These are phyloP conservation scores for Eudemis profundana DNA, from an alignment of 2,888 invertebrate species.

Conservation along the genomic window DNA sequence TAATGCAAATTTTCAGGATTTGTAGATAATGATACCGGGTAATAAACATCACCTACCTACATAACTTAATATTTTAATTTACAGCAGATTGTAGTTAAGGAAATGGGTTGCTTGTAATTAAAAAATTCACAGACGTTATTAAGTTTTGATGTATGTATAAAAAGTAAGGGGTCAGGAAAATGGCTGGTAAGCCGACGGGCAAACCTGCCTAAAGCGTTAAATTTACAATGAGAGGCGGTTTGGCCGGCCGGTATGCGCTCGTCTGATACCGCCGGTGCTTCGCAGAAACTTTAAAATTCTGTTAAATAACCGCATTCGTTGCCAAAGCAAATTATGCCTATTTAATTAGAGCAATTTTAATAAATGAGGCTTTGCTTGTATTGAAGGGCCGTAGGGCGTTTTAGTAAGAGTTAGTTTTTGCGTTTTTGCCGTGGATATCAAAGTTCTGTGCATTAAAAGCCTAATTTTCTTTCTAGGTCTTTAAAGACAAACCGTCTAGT, in stretches of 20 bases:
- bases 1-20: conserved; percentile 24
- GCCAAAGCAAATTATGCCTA: conserved; percentile 17
- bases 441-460: too few species aligned
- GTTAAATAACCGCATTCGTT: conserved; percentile 47
- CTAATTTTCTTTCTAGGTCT: too few species aligned
- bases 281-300: conserved; percentile 56
- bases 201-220: conserved; percentile 61
- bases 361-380: conserved; percentile 2
- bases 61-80: too few species aligned
- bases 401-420: too few species aligned
- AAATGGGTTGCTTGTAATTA: too few species aligned
- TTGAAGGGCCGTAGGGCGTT: neutral
- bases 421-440: too few species aligned
- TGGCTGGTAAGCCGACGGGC: conserved; percentile 53
- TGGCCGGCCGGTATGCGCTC: conserved; percentile 43
- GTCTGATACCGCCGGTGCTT: conserved; percentile 45
- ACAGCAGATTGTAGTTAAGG: too few species aligned
- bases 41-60: too few species aligned
- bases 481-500: too few species aligned
- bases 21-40: too few species aligned
- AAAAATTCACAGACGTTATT: neutral
- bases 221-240: conserved; percentile 64
- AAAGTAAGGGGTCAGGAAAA: conserved; percentile 55
- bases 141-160: conserved; percentile 57
- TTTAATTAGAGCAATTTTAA: conserved; percentile 5